A percentile compares a stretch with the other conserved stretches of the same genome.
Evolutionary conservation across 2,113 vertebrate species (phyloP).

Genomic region (Grammomys dolichurus): DNA sequence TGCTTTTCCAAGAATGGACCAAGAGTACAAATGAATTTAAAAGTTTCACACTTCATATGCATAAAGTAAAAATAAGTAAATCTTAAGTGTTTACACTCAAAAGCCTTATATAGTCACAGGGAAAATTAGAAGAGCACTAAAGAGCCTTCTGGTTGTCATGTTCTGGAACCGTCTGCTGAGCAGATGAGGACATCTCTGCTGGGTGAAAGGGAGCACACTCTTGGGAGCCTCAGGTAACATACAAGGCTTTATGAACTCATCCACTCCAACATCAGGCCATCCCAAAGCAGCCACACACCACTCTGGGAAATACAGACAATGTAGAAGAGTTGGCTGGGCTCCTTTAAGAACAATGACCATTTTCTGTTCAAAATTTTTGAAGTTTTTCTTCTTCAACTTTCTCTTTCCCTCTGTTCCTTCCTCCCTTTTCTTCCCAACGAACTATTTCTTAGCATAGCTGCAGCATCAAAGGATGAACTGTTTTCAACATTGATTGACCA

Average conservation of each 20-base stretch:
- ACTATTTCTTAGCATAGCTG: too few species aligned
- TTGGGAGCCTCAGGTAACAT: not conserved
- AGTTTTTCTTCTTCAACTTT: not conserved
- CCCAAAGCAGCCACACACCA: not conserved
- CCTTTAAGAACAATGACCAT: not conserved
- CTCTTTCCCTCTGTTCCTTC: not conserved
- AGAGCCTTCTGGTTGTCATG: not conserved
- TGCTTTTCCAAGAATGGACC: not conserved
- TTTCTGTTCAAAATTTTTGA: not conserved
- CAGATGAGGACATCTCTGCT: not conserved
- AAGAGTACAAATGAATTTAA: not conserved
- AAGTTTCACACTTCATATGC: not conserved
- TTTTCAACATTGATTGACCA: not conserved
- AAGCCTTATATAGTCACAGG: not conserved
- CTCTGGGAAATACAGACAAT: not conserved
- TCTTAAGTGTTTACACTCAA: not conserved
- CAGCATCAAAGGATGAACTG: rapidly evolving
- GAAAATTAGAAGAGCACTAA: not conserved
- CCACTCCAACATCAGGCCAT: not conserved
- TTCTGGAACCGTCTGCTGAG: rapidly evolving
- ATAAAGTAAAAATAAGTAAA: not conserved
- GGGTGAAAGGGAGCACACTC: not conserved
- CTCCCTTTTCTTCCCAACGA: not conserved
- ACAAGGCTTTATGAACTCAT: not conserved
- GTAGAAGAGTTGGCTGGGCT: not conserved